Percentiles rank a stretch among this genome's conserved stretches.
These are phyloP conservation scores for Drosophila malerkotliana DNA, from an alignment of 1,140 invertebrate genomes.

Conservation along the genomic window DNA sequence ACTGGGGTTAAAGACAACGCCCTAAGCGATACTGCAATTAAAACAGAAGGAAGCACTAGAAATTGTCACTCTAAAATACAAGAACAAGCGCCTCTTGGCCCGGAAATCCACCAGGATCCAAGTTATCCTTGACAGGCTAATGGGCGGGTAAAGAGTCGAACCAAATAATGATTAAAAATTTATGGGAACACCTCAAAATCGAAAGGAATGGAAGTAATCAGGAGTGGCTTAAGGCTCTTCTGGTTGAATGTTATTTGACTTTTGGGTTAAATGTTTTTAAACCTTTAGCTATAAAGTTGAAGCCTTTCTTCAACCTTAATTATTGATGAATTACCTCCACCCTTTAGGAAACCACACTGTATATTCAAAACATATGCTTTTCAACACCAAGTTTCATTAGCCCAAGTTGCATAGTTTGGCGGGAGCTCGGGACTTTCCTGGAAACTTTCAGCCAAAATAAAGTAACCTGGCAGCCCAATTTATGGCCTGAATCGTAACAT, in stretches of 20 bases:
- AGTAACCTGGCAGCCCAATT: conserved; percentile 43
- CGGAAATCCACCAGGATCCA: conserved; percentile 34
- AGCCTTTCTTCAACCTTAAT: neutral
- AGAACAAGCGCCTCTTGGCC: neutral
- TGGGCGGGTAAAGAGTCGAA: conserved; percentile 40
- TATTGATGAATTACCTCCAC: conserved; percentile 5
- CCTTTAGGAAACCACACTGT: neutral
- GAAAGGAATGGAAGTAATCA: too few species aligned
- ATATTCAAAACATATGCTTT: conserved; percentile 9
- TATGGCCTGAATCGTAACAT: conserved; percentile 36
- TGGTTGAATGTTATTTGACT: too few species aligned
- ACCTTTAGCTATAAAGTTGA: neutral
- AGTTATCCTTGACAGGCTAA: conserved; percentile 54
- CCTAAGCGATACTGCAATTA: conserved; percentile 64
- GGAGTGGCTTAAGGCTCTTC: conserved; percentile 1
- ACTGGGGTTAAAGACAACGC: conserved; percentile 31
- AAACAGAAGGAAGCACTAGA: conserved; percentile 45
- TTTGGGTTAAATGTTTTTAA: too few species aligned
- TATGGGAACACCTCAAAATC: conserved; percentile 27
- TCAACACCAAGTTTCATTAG: conserved; percentile 51
- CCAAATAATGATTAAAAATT: conserved; percentile 60
- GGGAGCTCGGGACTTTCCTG: neutral
- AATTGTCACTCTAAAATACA: conserved; percentile 25
- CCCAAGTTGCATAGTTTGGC: conserved; percentile 30
- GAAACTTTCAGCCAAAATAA: conserved; percentile 24